Base-by-base conservation (phyloP, 2,113 vertebrate species). In the Spea multiplicata region DNA sequence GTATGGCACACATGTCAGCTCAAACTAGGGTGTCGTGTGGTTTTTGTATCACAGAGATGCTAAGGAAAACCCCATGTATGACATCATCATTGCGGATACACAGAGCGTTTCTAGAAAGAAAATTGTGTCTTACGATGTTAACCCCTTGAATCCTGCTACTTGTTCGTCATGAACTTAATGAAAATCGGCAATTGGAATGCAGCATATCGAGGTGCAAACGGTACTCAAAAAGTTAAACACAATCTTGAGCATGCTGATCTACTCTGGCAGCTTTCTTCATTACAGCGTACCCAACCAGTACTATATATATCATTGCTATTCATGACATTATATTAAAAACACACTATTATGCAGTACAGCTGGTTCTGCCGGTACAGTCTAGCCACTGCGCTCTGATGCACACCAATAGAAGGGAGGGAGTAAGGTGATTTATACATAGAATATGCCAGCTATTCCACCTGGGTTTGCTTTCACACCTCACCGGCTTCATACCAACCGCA, bases 361-460 rank as follows among this genome's bases (percentile, higher is more conserved):
- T 48, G 67, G 67, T 70, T 70, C 14, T 70, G 9, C 67, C 50
- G 67, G 67, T 70, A 46, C 8, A 46, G 44, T 68, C 8, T n/a
- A 68, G 46, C 46, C 46, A 14, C 12, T 8, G 13, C 16, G 67
- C 48, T 16, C 9, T 50, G 48, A n/a, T 68, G 45, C 64, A 44
- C 17, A 68, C 47, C 16, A 4, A 47, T 68, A 48, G 14, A 13
- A 68, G 44, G 44, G 57, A 61, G 57, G 66, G 10, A 45, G 10
- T 9, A 68, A 48, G 3, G 4, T 47, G 66, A 68, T 14, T 46
- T 14, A 68, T 48, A 6, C 8, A 47, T 10, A 8, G 10, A 4
- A n/a, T 49, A 70, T 70, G 14, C 5, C 46, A 70, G 14, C 48
- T 16, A 70, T 70, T 70, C 17, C 44, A 2, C 7, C 66, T 46